Evolutionary conservation across 2,113 vertebrate species (phyloP).

Genomic region (Corvus cornix): DNA sequence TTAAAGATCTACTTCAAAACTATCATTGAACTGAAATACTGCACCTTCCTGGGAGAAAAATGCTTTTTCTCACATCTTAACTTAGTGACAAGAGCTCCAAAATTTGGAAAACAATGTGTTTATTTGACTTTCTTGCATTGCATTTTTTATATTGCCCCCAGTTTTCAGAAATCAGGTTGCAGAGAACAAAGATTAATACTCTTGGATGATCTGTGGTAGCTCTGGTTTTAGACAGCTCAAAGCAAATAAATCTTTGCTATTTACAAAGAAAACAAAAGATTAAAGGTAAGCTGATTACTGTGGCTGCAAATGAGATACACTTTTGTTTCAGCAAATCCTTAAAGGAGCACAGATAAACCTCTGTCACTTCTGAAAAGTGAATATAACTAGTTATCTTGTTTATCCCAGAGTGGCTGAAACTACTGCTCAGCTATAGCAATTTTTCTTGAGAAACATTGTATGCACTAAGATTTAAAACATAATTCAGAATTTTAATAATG

Average conservation of each 20-base stretch:
- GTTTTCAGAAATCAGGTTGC: constrained; percentile 34
- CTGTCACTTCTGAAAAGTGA: background rate
- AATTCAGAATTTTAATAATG: constrained; percentile 36
- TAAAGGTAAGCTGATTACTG: constrained; percentile 58
- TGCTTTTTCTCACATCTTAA: background rate
- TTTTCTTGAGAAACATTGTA: constrained; percentile 13
- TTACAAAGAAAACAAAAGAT: constrained; percentile 43
- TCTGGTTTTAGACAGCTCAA: constrained; percentile 17
- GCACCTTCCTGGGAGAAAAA: background rate
- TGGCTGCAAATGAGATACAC: constrained; percentile 23
- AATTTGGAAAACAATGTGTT: background rate
- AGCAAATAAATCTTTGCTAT: constrained; percentile 35
- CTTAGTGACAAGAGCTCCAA: background rate
- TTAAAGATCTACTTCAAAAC: background rate
- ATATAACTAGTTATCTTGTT: background rate
- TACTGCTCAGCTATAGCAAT: background rate
- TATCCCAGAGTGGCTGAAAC: background rate
- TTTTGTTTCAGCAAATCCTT: constrained; percentile 3
- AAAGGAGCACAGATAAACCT: constrained; percentile 14
- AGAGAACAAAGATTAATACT: constrained; percentile 19
- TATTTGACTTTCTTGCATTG: background rate
- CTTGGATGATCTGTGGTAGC: background rate
- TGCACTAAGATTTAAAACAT: background rate
- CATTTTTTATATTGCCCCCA: background rate
- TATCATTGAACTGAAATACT: background rate